phyloP scores from a whole-genome alignment of 2,797 vertebrate genomes.

The Podarcis lilfordi region DNA sequence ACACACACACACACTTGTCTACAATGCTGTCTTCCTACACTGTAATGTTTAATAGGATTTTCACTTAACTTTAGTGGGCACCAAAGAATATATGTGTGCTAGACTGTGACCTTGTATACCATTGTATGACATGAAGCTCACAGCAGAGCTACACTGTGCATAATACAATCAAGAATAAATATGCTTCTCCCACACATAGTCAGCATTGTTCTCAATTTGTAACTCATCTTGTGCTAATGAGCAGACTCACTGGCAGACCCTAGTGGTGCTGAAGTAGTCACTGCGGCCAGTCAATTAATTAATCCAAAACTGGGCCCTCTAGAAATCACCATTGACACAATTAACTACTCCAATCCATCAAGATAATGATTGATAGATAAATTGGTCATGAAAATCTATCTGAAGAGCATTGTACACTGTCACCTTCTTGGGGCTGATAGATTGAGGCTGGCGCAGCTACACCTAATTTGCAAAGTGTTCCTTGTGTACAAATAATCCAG shows the following conservation, averaged over 20 bases:
- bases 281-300: constrained; percentile 48
- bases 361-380: constrained; percentile 18
- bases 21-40: not conserved
- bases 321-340: constrained; percentile 66
- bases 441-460: not conserved
- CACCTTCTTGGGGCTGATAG: not conserved
- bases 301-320: constrained; percentile 54
- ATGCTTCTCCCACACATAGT: not conserved
- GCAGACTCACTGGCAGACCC: constrained; percentile 7
- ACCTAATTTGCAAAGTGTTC: not conserved
- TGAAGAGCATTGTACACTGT: not conserved
- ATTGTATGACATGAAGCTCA: not conserved
- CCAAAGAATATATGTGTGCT: not conserved
- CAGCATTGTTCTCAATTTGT: accelerated
- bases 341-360: constrained; percentile 67
- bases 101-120: not conserved
- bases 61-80: not conserved
- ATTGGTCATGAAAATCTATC: constrained; percentile 25
- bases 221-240: not conserved
- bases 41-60: not conserved
- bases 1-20: not conserved
- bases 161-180: not conserved
- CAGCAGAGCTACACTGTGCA: not conserved
- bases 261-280: not conserved
- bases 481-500: not conserved